Conservation (phyloP, 1,140 invertebrate species). For the Drosophila murphyi region DNA sequence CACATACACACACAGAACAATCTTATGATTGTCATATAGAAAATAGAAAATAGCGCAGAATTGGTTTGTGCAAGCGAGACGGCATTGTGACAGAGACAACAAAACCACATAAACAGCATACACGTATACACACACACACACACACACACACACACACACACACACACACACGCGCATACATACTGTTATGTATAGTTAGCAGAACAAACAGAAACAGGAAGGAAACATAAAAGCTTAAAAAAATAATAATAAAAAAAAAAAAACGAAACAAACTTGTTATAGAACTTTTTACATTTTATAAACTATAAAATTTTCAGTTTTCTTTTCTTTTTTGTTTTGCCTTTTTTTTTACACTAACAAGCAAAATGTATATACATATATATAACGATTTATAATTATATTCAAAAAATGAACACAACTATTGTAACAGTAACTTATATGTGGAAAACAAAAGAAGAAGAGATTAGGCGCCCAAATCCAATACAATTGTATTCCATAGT, state of each 20-base stretch:
- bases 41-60: background rate
- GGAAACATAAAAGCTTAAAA: slow-evolving; percentile 44
- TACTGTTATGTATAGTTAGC: slow-evolving; percentile 41
- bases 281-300: slow-evolving; percentile 53
- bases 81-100: background rate
- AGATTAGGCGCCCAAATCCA: background rate
- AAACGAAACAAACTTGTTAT: slow-evolving; percentile 45
- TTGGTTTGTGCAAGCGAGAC: slow-evolving; percentile 4
- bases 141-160: background rate
- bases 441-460: background rate
- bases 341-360: slow-evolving; percentile 44
- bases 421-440: slow-evolving; percentile 3
- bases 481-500: background rate
- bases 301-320: slow-evolving; percentile 37
- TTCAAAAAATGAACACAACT: slow-evolving; percentile 11
- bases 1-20: background rate
- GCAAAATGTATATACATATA: slow-evolving; percentile 39
- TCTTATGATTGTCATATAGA: background rate
- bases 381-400: slow-evolving; percentile 59
- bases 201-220: slow-evolving; percentile 14
- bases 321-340: slow-evolving; percentile 28
- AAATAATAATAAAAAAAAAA: slow-evolving; percentile 21
- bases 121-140: slow-evolving; percentile 12
- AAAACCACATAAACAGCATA: slow-evolving; percentile 5
- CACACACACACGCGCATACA: slow-evolving; percentile 10